A percentile compares a stretch with the other conserved stretches of the same genome.
phyloP scores from a whole-genome alignment of 2,888 invertebrate genomes.

The Polyommatus iphigenia region DNA sequence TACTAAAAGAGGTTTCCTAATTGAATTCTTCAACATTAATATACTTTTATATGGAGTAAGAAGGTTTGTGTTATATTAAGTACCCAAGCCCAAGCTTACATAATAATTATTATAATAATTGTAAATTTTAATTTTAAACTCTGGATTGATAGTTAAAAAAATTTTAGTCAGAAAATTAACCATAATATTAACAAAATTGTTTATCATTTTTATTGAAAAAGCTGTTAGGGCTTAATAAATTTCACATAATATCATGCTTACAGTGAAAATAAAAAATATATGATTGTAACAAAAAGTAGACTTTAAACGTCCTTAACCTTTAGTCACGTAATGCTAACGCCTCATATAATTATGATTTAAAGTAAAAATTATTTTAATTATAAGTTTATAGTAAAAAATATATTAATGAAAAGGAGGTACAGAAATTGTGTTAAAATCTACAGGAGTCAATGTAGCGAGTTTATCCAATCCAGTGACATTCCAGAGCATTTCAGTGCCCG shows the following conservation, averaged over 20 bases:
- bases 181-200: neutral
- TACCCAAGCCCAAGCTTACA: too few relatives aligned
- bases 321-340: neutral
- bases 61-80: too few relatives aligned
- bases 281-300: neutral
- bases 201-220: neutral
- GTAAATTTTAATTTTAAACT: neutral
- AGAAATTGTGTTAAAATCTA: too few relatives aligned
- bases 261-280: neutral
- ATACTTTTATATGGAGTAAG: neutral
- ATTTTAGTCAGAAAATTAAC: too few relatives aligned
- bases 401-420: too few relatives aligned
- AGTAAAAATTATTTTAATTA: neutral
- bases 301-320: slow-evolving; percentile 11
- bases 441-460: too few relatives aligned
- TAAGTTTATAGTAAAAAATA: neutral
- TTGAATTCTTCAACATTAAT: neutral
- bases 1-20: neutral
- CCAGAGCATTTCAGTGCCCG: too few relatives aligned
- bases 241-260: too few relatives aligned
- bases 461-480: too few relatives aligned
- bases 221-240: neutral
- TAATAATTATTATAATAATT: too few relatives aligned
- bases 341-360: neutral
- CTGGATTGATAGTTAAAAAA: neutral